Evolutionary conservation across 2,888 invertebrate species (phyloP).

Genomic region (Dioctria rufipes): DNA sequence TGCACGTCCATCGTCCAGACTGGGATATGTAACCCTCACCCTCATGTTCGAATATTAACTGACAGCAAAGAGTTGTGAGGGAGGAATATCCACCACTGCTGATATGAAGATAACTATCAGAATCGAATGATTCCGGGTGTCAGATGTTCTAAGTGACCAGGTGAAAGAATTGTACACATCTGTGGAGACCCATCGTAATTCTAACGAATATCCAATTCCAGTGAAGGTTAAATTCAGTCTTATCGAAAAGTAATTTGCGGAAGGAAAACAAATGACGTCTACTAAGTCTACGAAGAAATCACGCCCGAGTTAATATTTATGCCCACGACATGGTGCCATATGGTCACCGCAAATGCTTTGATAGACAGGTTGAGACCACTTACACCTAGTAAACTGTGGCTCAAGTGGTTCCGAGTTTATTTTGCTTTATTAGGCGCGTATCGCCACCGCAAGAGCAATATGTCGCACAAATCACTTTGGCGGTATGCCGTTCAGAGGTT

Average conservation of each 20-base stretch:
- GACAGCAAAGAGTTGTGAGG: constrained; percentile 27
- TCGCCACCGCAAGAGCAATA: constrained; percentile 33
- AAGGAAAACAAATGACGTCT: neutral
- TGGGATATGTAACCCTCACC: neutral
- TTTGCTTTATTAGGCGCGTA: constrained; percentile 27
- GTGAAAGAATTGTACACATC: constrained; percentile 14
- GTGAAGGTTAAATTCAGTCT: neutral
- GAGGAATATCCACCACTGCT: neutral
- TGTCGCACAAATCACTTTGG: constrained; percentile 49
- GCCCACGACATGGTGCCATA: constrained; percentile 32
- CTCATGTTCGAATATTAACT: neutral
- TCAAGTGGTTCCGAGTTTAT: constrained; percentile 43
- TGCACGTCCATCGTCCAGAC: neutral
- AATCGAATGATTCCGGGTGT: constrained; percentile 18
- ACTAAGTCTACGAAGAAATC: constrained; percentile 9
- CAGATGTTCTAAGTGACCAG: constrained; percentile 30
- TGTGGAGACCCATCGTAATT: neutral
- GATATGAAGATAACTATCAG: constrained; percentile 5
- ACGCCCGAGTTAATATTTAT: constrained; percentile 24
- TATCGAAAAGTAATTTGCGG: constrained; percentile 18
- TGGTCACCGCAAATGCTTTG: constrained; percentile 25
- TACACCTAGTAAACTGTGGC: constrained; percentile 21
- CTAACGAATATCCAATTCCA: neutral
- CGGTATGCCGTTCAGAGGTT: constrained; percentile 33
- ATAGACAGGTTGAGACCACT: constrained; percentile 43